phyloP scores from a whole-genome alignment of 1,140 invertebrate genomes.

The Drosophila orena region DNA sequence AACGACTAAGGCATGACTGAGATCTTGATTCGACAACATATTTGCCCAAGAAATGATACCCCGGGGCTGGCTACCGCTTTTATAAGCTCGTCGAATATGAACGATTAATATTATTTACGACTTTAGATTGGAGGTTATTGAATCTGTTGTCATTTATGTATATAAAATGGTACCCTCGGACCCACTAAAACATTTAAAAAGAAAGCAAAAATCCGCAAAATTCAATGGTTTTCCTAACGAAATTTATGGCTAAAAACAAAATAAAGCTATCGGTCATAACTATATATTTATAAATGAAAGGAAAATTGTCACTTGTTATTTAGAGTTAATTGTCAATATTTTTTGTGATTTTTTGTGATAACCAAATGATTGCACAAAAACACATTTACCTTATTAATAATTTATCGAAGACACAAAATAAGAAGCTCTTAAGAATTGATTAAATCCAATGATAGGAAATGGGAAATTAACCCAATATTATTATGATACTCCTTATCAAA shows the following conservation, averaged over 20 bases:
- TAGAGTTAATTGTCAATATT: no score
- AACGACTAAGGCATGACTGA: constrained; percentile 6
- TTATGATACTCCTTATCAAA: neutral
- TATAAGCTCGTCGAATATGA: constrained; percentile 16
- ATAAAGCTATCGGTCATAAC: neutral
- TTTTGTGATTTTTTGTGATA: no score
- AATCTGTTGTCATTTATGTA: constrained; percentile 16
- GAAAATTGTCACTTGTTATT: neutral
- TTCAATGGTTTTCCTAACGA: constrained; percentile 2
- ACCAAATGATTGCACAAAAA: no score
- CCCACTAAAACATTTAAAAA: constrained; percentile 42
- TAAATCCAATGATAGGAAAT: neutral
- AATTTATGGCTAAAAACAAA: neutral
- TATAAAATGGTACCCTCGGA: constrained; percentile 13
- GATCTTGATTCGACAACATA: constrained; percentile 33
- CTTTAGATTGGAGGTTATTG: constrained; percentile 8
- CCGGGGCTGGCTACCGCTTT: constrained; percentile 1
- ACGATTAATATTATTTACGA: constrained; percentile 29
- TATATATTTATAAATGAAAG: neutral
- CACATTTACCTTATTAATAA: no score
- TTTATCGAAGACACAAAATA: no score
- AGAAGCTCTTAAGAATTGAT: neutral
- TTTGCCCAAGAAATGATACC: neutral
- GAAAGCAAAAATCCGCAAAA: constrained; percentile 1
- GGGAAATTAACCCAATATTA: neutral